phyloP scores from a whole-genome alignment of 2,113 vertebrate genomes.

The Ifrita kowaldi region DNA sequence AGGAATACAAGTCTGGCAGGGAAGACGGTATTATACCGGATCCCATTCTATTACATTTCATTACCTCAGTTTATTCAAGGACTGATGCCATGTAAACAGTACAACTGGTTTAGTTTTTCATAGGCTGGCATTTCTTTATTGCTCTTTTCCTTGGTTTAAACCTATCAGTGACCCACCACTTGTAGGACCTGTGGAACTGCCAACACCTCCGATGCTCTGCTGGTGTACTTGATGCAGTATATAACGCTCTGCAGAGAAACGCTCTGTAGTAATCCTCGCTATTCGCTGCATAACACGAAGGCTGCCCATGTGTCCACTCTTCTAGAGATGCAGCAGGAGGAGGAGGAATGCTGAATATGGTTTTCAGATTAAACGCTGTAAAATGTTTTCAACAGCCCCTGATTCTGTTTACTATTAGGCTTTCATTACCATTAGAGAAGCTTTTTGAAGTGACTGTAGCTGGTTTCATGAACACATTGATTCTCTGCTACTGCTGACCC shows the following conservation, averaged over 20 bases:
- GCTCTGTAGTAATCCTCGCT: accelerated
- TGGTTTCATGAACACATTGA: slow-evolving; percentile 25
- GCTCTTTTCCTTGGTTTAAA: background rate
- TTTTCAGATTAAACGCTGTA: background rate
- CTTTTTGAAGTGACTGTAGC: background rate
- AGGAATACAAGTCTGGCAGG: background rate
- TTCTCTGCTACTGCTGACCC: slow-evolving; percentile 52
- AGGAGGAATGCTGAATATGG: background rate
- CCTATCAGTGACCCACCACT: background rate
- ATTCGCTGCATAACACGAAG: background rate
- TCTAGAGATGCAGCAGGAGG: background rate
- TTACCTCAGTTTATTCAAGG: background rate
- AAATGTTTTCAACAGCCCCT: background rate
- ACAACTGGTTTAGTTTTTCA: background rate
- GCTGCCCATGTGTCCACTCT: background rate
- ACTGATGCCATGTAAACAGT: background rate
- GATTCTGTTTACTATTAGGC: background rate
- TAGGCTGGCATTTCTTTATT: background rate
- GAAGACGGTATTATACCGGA: background rate
- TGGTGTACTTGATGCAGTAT: background rate
- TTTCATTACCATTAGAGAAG: background rate
- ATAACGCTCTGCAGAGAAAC: background rate
- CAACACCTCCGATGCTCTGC: background rate
- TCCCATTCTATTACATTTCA: background rate
- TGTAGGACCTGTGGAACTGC: accelerated